phyloP scores from a whole-genome alignment of 2,888 invertebrate genomes.

The Aspidiotus destructor region DNA sequence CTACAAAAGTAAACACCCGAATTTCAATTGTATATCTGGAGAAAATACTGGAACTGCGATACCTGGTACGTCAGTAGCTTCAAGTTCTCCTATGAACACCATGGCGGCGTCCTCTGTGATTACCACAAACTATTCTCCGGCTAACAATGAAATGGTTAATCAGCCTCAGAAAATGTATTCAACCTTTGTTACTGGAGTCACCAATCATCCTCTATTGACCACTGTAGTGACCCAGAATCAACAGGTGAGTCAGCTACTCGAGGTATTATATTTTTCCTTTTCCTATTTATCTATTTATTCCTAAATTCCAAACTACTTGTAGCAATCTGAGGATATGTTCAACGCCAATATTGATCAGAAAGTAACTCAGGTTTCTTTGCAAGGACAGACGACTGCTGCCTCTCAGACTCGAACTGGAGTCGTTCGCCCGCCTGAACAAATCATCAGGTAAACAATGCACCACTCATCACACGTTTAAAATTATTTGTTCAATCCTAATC shows the following conservation, averaged over 20 bases:
- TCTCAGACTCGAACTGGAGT: conserved; percentile 14
- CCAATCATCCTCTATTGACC: conserved; percentile 7
- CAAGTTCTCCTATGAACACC: conserved; percentile 13
- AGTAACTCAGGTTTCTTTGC: conserved; percentile 29
- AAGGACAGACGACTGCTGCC: conserved; percentile 24
- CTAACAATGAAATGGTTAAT: conserved; percentile 15
- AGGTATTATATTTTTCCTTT: not conserved
- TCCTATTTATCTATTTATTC: not conserved
- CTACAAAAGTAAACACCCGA: conserved; percentile 59
- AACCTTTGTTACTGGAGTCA: conserved; percentile 3
- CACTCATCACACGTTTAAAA: too few relatives aligned
- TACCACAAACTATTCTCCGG: conserved; percentile 9
- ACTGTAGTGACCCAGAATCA: conserved; percentile 18
- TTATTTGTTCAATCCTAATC: not conserved
- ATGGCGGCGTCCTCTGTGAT: conserved; percentile 5
- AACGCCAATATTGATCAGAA: conserved; percentile 44
- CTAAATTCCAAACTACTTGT: conserved; percentile 3
- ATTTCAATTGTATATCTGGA: conserved; percentile 23
- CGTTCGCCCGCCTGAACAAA: conserved; percentile 13
- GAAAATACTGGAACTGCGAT: conserved; percentile 39
- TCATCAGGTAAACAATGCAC: conserved; percentile 7
- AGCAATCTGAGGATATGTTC: conserved; percentile 48
- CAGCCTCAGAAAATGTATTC: conserved; percentile 9
- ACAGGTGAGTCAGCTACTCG: not conserved
- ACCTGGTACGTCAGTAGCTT: conserved; percentile 39